A percentile compares a stretch with the other conserved stretches of the same genome.
Evolutionary conservation across 2,888 invertebrate species (phyloP).

Genomic region (Anoncus sp.): DNA sequence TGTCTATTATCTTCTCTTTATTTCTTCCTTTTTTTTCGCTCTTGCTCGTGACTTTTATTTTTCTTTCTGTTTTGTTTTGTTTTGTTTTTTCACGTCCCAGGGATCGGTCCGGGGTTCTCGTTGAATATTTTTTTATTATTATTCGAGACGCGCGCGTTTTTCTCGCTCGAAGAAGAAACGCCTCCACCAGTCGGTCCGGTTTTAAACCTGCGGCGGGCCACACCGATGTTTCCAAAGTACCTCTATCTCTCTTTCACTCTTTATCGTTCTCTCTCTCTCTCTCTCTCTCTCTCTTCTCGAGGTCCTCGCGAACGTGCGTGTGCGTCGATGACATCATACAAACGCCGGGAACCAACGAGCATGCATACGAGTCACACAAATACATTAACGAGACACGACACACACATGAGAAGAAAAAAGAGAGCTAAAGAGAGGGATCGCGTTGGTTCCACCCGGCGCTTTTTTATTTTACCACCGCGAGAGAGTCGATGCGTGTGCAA

Average conservation of each 20-base stretch:
- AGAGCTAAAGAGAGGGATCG: slow-evolving; percentile 15
- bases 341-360: slow-evolving; percentile 41
- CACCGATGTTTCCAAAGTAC: slow-evolving; percentile 42
- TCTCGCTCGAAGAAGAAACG: slow-evolving; percentile 78
- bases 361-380: slow-evolving; percentile 39
- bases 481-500: slow-evolving; percentile 53
- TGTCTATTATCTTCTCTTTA: slow-evolving; percentile 45
- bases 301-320: slow-evolving; percentile 56
- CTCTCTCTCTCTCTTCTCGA: slow-evolving; percentile 45
- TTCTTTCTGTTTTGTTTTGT: slow-evolving; percentile 5
- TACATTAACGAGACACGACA: slow-evolving; percentile 56
- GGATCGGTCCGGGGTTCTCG: slow-evolving; percentile 15
- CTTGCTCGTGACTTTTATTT: slow-evolving; percentile 7
- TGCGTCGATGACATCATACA: slow-evolving; percentile 68
- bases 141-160: slow-evolving; percentile 49
- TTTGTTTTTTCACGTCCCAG: slow-evolving; percentile 8
- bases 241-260: slow-evolving; percentile 12
- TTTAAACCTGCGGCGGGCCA: slow-evolving; percentile 73
- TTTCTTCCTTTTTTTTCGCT: slow-evolving; percentile 3
- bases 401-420: slow-evolving; percentile 1
- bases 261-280: slow-evolving; percentile 9
- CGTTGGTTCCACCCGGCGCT: slow-evolving; percentile 41
- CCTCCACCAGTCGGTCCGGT: slow-evolving; percentile 82
- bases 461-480: slow-evolving; percentile 37
- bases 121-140: slow-evolving; percentile 53